phyloP scores from a whole-genome alignment of 1,140 invertebrate genomes.

The Bathynomus jamesi region DNA sequence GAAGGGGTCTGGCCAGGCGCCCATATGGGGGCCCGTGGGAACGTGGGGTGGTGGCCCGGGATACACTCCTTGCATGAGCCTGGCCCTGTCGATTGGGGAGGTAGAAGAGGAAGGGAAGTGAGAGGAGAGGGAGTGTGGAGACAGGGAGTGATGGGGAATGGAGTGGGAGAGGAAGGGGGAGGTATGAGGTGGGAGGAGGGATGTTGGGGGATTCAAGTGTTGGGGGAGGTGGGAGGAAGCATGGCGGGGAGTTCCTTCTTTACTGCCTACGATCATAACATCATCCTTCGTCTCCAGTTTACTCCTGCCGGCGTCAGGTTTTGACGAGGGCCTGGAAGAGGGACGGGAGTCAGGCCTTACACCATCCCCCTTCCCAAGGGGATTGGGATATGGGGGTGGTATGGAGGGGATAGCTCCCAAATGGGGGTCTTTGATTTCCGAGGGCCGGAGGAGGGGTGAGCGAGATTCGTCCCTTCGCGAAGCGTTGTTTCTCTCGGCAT shows the following conservation, averaged over 20 bases:
- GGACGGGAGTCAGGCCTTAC: constrained; percentile 21
- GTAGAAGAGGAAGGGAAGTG: constrained; percentile 4
- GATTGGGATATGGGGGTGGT: constrained; percentile 4
- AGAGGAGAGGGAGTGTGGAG: constrained; percentile 8
- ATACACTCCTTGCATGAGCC: constrained; percentile 10
- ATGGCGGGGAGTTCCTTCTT: constrained; percentile 24
- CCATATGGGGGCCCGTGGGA: background rate
- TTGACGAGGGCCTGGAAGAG: constrained; percentile 5
- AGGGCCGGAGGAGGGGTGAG: constrained; percentile 24
- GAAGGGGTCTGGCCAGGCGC: constrained; percentile 9
- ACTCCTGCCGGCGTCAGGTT: constrained; percentile 5
- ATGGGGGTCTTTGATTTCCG: constrained; percentile 16
- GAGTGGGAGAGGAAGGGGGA: background rate
- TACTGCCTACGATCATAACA: constrained; percentile 34
- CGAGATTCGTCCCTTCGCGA: constrained; percentile 29
- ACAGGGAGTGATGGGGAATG: background rate
- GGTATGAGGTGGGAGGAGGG: background rate
- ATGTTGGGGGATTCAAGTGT: background rate
- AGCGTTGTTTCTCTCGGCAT: constrained; percentile 18
- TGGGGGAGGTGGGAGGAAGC: background rate
- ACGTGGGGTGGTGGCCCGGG: background rate
- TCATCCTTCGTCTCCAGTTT: constrained; percentile 27
- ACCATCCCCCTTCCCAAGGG: constrained; percentile 8
- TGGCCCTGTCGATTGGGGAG: constrained; percentile 6
- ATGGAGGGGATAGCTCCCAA: background rate